Evolutionary conservation across 2,888 invertebrate genomes (phyloP).

Genomic region (Mylabris sibirica): DNA sequence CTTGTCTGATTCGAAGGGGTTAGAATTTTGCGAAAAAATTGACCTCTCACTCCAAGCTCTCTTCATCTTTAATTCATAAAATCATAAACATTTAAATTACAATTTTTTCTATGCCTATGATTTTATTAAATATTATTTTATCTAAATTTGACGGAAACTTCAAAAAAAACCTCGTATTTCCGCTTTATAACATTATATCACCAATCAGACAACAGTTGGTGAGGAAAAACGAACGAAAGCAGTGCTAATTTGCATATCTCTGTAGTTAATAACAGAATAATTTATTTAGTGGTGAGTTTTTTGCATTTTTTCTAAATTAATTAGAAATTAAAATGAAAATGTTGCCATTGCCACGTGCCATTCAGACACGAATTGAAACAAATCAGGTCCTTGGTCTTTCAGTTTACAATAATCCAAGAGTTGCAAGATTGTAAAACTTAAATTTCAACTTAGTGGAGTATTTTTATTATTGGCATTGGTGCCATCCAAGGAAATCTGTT

Average conservation of each 20-base stretch:
- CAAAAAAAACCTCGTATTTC: constrained; percentile 4
- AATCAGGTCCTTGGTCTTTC: too few relatives aligned
- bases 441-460: too few relatives aligned
- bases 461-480: too few relatives aligned
- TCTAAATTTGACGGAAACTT: not conserved
- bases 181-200: not conserved
- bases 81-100: not conserved
- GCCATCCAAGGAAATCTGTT: too few relatives aligned
- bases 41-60: not conserved
- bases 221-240: not conserved
- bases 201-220: not conserved
- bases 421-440: too few relatives aligned
- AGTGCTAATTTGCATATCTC: not conserved
- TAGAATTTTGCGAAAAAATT: not conserved
- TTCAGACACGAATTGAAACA: not conserved
- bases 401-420: too few relatives aligned
- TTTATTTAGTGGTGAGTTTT: not conserved
- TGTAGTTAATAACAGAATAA: not conserved
- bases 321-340: not conserved
- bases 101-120: not conserved
- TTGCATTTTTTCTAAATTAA: not conserved
- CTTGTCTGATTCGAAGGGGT: not conserved
- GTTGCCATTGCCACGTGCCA: not conserved
- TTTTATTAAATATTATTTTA: not conserved
- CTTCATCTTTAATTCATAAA: not conserved